Evolutionary conservation across 2,888 invertebrate genomes (phyloP), one percentile per base, ranked within the genome.

Genomic region (Ditula angustiorana): DNA sequence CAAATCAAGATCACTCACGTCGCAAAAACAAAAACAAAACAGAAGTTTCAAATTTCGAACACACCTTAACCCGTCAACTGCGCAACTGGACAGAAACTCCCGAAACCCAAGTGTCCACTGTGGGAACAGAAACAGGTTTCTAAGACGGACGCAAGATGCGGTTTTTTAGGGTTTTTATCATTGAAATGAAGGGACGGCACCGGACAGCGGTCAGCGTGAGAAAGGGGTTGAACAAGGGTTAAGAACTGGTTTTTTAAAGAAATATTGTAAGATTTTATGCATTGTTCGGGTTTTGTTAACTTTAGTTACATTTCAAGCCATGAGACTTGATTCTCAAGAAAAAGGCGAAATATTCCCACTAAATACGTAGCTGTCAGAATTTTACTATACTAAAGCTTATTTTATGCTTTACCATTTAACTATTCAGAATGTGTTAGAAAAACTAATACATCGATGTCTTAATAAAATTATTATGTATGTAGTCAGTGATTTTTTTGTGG

Each of bases 41-140:
- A 44, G 23, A 5, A 5, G 10, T 2, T 53, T 35, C 35, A 35
- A 53, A 53, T 13, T 35, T 35, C 23, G 53, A 35, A 33, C 53
- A n/a, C 44, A 2, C 63, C 55, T 66, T 57, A 67, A 70, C 68
- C 71, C 78, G 72, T 68, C 75, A 60, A 74, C 70, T 19, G 67
- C 69, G 46, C 67, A 74, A 81, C 70, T 82, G 80, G 69, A 24
- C 62, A 56, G 58, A 79, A 73, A 74, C 74, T 59, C 63, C 41
- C 49, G 61, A 21, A 41, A 53, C 60, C 21, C 52, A 52, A 69
- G 21, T 76, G 80, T 76, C 80, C 83, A 79, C 63, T 85, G 85
- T 86, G 85, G 68, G 85, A 87, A 83, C 28, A 0, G 10, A 62
- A 83, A 83, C 84, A 63, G 74, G 82, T 84, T 82, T 72, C 69